phyloP scores from a whole-genome alignment of 1,140 invertebrate species.

The Orius insidiosus region DNA sequence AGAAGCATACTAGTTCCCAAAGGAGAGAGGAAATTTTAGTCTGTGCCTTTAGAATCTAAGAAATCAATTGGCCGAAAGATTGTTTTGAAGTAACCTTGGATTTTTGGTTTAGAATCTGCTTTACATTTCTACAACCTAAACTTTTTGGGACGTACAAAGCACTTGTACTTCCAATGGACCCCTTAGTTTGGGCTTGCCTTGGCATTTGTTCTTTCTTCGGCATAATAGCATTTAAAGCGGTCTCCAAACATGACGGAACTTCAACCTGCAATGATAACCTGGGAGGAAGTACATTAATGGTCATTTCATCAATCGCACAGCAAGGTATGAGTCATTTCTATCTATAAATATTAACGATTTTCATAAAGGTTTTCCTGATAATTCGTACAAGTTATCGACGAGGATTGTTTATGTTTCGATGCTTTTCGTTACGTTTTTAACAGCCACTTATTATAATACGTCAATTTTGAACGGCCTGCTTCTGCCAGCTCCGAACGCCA shows the following conservation, averaged over 20 bases:
- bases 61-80: no score
- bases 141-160: constrained; percentile 12
- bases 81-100: background rate
- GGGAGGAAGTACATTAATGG: constrained; percentile 9
- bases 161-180: constrained; percentile 6
- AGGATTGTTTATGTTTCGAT: constrained; percentile 9
- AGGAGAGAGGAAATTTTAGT: no score
- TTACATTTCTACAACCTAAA: constrained; percentile 13
- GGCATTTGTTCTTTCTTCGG: background rate
- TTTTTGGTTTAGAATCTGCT: constrained; percentile 6
- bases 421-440: constrained; percentile 6
- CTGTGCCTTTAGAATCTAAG: no score
- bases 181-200: constrained; percentile 1
- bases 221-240: background rate
- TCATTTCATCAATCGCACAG: constrained; percentile 2
- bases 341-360: no score
- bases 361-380: constrained; percentile 10
- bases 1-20: no score
- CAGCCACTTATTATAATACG: constrained; percentile 9
- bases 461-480: constrained; percentile 10
- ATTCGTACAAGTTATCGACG: constrained; percentile 4
- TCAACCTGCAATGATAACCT: constrained; percentile 3
- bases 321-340: no score
- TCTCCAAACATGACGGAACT: constrained; percentile 5
- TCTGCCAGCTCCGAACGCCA: constrained; percentile 10